Conservation (phyloP, 2,113 vertebrate genomes). For the Dasyprocta punctata region DNA sequence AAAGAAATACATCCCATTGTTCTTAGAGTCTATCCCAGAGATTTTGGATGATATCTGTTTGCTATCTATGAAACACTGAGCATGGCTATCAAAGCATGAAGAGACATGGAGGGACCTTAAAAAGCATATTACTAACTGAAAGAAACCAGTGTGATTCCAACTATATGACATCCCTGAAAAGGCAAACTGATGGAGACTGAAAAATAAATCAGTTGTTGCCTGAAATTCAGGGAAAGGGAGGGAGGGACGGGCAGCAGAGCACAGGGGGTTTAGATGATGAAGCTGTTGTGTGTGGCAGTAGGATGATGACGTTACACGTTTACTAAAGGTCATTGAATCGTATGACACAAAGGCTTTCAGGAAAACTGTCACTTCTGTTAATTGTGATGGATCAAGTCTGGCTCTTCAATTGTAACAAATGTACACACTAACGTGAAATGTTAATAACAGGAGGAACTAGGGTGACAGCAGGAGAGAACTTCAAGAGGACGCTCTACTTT, state of each 20-base stretch:
- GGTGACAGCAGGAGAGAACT: accelerated
- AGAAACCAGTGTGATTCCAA: not conserved
- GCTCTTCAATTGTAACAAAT: not conserved
- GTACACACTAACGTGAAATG: not conserved
- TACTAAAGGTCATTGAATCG: not conserved
- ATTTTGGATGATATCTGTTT: not conserved
- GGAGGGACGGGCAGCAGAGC: not conserved
- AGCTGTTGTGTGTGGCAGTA: not conserved
- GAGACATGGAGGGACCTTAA: not conserved
- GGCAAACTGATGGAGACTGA: not conserved
- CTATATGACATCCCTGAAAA: not conserved
- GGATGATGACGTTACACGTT: not conserved
- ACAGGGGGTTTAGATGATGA: not conserved
- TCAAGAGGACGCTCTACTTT: not conserved
- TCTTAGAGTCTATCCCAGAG: not conserved
- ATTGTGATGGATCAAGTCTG: not conserved
- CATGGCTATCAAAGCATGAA: not conserved
- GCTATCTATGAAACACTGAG: not conserved
- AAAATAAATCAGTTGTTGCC: not conserved
- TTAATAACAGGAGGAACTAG: not conserved
- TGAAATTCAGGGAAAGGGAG: not conserved
- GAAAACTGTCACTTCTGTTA: not conserved
- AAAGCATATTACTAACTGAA: not conserved
- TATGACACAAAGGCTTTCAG: not conserved
- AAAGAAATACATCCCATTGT: not conserved